Percentiles rank a stretch among this genome's conserved stretches.
These are phyloP conservation scores for Tupaia tana DNA, from an alignment of 2,113 vertebrate species.

Conservation along the genomic window DNA sequence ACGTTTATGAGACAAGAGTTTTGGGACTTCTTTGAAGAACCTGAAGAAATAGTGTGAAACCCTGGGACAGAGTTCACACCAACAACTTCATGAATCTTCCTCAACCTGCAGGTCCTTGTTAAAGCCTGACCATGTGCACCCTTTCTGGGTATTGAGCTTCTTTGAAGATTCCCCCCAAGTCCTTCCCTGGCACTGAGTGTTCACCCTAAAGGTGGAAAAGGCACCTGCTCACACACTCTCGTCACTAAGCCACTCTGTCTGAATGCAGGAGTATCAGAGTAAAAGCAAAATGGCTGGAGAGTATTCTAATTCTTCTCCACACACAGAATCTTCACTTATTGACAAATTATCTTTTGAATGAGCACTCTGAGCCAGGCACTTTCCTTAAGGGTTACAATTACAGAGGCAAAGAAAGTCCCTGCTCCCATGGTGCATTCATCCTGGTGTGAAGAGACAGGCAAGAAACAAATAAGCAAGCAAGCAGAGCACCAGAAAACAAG, in stretches of 20 bases:
- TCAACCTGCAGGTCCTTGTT: neutral
- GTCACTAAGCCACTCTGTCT: neutral
- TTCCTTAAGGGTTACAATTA: neutral
- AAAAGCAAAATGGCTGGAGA: neutral
- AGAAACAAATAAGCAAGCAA: neutral
- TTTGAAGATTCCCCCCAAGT: neutral
- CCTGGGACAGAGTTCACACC: neutral
- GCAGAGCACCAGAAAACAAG: neutral
- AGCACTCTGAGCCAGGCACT: neutral
- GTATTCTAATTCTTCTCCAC: neutral
- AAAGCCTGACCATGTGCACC: neutral
- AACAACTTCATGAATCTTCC: neutral
- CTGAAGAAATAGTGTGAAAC: neutral
- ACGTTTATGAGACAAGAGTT: neutral
- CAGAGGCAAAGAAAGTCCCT: neutral
- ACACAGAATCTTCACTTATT: neutral
- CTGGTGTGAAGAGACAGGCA: neutral
- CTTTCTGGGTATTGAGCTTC: neutral
- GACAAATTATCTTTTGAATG: neutral
- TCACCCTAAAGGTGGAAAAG: neutral
- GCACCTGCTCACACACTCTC: fast-evolving
- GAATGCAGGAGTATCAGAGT: neutral
- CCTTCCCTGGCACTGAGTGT: neutral
- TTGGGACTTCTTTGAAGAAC: neutral
- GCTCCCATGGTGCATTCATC: neutral